Percentiles rank a stretch among this genome's conserved stretches.
Evolutionary conservation across 2,888 invertebrate genomes (phyloP).

Genomic region (Cremastinae sp.): DNA sequence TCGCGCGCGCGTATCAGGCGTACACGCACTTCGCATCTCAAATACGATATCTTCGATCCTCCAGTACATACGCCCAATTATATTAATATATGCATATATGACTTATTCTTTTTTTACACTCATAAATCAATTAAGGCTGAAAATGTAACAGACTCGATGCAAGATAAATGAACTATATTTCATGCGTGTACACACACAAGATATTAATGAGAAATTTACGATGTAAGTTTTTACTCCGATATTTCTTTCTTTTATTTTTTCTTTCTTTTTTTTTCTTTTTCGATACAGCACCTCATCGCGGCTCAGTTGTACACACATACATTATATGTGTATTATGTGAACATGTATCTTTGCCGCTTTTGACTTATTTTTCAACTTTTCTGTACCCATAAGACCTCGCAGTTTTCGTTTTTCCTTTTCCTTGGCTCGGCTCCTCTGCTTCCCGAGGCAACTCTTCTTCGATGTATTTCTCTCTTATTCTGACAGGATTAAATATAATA

Average conservation of each 20-base stretch:
- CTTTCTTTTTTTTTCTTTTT: not conserved
- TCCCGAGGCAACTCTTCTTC: slow-evolving; percentile 51
- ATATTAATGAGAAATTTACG: slow-evolving; percentile 53
- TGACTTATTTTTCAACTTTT: slow-evolving; percentile 17
- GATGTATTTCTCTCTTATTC: slow-evolving; percentile 28
- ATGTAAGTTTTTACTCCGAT: slow-evolving; percentile 45
- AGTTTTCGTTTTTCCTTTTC: slow-evolving; percentile 5
- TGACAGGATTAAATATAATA: slow-evolving; percentile 53
- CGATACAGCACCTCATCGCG: not conserved
- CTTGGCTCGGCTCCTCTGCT: slow-evolving; percentile 21
- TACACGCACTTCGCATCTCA: not conserved
- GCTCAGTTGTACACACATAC: too few species aligned
- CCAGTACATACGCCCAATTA: slow-evolving; percentile 22
- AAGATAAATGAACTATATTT: slow-evolving; percentile 53
- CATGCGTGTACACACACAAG: slow-evolving; percentile 50
- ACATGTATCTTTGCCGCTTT: slow-evolving; percentile 39
- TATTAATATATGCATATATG: slow-evolving; percentile 25
- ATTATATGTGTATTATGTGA: too few species aligned
- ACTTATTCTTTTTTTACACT: slow-evolving; percentile 23
- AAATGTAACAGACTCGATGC: slow-evolving; percentile 52
- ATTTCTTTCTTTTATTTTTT: slow-evolving; percentile 5
- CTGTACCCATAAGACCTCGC: slow-evolving; percentile 4
- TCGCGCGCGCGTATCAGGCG: slow-evolving; percentile 26
- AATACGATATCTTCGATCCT: slow-evolving; percentile 14
- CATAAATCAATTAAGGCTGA: slow-evolving; percentile 53